Conservation (phyloP, 2,113 vertebrate genomes). For the Atlantisia rogersi region DNA sequence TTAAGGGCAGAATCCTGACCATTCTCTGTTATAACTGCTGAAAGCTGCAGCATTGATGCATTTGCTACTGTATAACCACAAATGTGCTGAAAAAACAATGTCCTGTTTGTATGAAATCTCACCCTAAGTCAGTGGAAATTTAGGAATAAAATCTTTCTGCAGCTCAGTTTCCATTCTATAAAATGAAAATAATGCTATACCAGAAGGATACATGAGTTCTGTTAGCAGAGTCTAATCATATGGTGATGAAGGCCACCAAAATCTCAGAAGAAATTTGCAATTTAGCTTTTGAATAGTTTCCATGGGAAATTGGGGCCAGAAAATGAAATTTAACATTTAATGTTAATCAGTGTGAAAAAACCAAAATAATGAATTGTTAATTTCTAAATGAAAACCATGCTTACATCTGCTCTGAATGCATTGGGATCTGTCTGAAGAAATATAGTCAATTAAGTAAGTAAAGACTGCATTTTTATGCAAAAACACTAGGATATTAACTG, state of each 20-base stretch:
- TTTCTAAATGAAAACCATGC: background rate
- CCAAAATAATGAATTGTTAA: background rate
- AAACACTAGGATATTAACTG: background rate
- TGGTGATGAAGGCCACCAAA: background rate
- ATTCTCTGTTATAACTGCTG: background rate
- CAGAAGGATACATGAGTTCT: background rate
- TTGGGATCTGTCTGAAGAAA: background rate
- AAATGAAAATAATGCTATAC: background rate
- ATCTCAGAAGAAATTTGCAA: background rate
- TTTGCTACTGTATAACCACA: background rate
- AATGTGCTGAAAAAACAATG: background rate
- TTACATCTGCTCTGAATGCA: background rate
- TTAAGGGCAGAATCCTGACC: background rate
- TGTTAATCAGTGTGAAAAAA: background rate
- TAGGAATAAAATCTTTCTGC: background rate
- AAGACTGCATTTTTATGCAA: background rate
- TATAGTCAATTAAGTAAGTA: background rate
- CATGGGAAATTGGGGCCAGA: background rate
- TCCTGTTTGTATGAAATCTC: background rate
- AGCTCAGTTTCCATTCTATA: background rate
- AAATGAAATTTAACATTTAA: background rate
- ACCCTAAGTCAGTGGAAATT: background rate
- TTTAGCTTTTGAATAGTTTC: background rate
- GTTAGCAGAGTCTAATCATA: background rate
- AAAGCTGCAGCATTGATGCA: background rate